Conservation (phyloP, 1,140 invertebrate species). For the Heterodera carotae region DNA sequence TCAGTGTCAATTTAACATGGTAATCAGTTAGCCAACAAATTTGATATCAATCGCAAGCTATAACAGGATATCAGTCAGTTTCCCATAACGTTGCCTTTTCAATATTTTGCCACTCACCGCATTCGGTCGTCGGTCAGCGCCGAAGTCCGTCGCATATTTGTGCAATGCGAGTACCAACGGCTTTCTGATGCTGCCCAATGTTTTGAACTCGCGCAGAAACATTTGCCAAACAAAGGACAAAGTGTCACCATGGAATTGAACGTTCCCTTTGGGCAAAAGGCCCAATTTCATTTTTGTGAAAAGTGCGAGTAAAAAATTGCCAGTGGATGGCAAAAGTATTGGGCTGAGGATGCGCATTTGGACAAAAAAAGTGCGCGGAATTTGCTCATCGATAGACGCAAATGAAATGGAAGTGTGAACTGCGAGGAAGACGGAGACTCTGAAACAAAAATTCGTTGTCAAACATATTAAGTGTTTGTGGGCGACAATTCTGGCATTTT, state of each 20-base stretch:
- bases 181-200: neutral
- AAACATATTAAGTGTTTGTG: neutral
- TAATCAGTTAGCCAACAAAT: no score
- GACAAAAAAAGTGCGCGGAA: neutral
- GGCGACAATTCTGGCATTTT: neutral
- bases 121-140: neutral
- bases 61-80: no score
- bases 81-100: no score
- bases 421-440: neutral
- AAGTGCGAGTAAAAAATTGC: neutral
- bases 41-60: no score
- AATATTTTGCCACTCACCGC: neutral
- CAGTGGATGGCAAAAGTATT: neutral
- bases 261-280: neutral
- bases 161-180: slow-evolving; percentile 16
- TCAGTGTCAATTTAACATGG: no score
- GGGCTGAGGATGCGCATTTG: neutral
- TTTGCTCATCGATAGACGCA: slow-evolving; percentile 15
- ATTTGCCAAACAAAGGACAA: neutral
- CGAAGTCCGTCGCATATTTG: neutral
- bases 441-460: neutral
- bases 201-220: neutral
- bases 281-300: slow-evolving; percentile 7
- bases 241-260: slow-evolving; percentile 7
- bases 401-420: slow-evolving; percentile 25